Base-by-base conservation (phyloP, 2,113 vertebrate genomes). In the Eleginops maclovinus region DNA sequence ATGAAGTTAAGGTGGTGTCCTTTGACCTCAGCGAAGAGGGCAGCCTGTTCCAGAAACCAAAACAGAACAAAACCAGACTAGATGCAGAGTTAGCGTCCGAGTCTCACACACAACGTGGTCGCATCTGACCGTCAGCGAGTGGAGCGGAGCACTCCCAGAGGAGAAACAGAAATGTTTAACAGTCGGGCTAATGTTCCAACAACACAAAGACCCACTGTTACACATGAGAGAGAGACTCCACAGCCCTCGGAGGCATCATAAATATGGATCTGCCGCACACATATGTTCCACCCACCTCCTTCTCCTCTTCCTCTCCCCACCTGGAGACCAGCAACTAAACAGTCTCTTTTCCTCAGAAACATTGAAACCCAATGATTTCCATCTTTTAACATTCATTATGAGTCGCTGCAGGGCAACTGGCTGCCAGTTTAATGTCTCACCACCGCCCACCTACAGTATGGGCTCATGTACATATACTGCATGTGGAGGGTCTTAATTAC, bases 401-500 rank as follows among this genome's bases (percentile, higher is more conserved):
- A 65, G 79, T 31, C 2, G 9, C 86, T 14, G 41, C 73, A 31
- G 79, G 83, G 69, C 71, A 75, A 81, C 73, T 71, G 77, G 81
- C 88, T 87, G 83, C 63, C 36, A 46, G 69, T 81, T 84, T 79
- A 50, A 67, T 55, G 76, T 74, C 78, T 87, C 86, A 68, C 77
- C 66, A 68, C 86, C 91, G 60, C 91, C 92, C 84, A 93, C 92
- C 83, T 63, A 87, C 88, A 92, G 82, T 88, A 92, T 91, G 91
- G 81, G 51, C 83, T 63, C 21, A 0, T 77, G 68, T 49, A 54
- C 63, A 26, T 68, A 72, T 53, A 73, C 63, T 51, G 82, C 63
- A 58, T 79, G 72, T 76, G 74, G 63, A 77, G 11, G 44, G 44
- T 64, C 40, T 71, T 71, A 75, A 89, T 92, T 86, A 91, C 79